phyloP scores from a whole-genome alignment of 1,140 invertebrate genomes.

The Mya arenaria region DNA sequence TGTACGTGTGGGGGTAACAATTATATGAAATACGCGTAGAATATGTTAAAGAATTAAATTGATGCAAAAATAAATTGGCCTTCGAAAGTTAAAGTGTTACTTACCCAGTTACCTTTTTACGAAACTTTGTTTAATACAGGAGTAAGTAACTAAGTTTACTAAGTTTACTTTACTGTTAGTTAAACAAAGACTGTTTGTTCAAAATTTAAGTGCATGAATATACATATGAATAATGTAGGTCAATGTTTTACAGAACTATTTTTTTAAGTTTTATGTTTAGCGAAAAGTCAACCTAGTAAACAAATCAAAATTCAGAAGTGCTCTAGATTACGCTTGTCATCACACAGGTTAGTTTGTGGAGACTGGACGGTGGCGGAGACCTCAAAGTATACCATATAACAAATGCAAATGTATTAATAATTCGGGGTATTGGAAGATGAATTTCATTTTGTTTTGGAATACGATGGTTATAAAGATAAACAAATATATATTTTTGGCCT shows the following conservation, averaged over 20 bases:
- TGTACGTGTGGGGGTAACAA: background rate
- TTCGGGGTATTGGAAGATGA: background rate
- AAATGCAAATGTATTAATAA: background rate
- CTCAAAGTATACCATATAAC: background rate
- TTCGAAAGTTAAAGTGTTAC: too few species aligned
- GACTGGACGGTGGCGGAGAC: background rate
- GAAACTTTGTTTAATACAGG: background rate
- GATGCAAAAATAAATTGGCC: too few species aligned
- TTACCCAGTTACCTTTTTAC: background rate
- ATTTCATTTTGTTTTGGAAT: conserved; percentile 8
- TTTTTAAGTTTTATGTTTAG: background rate
- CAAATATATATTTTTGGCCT: background rate
- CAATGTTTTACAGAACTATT: conserved; percentile 2
- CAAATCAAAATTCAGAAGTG: background rate
- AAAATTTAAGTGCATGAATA: conserved; percentile 1
- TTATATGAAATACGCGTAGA: background rate
- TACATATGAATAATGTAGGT: background rate
- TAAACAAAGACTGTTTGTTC: conserved; percentile 9
- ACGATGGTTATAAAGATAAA: background rate
- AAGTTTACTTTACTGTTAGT: background rate
- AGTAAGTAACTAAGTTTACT: background rate
- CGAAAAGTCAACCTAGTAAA: background rate
- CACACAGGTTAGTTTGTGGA: conserved; percentile 4
- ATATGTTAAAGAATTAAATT: background rate
- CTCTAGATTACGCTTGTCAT: background rate